Base-by-base conservation (phyloP, 2,113 vertebrate genomes). In the Cavia porcellus region DNA sequence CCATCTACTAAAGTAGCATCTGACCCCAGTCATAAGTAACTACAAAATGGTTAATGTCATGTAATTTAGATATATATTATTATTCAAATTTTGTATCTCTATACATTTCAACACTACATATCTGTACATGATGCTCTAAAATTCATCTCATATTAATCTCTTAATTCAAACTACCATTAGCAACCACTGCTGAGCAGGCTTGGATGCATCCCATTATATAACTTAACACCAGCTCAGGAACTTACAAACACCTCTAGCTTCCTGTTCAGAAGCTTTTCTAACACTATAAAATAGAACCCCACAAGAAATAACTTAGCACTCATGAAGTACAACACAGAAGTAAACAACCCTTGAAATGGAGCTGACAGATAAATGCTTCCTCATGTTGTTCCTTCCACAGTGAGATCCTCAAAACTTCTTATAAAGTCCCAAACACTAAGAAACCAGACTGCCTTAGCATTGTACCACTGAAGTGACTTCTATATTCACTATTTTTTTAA, bases 221-320 rank as follows among this genome's bases (percentile, higher is more conserved):
- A 90, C 19, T 22, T 47, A 86, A 87, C 68, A 90, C 25, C 88
- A 95, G 28, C 22, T 70, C 85, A 72, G 35, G 25, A 32, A 68
- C n/a, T 61, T n/a, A 70, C 20, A 38, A 57, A 79, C 7, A 50
- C 7, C 50, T 94, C 19, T 42, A 87, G 47, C 57, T 95, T 86
- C 88, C 81, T 79, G 32, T 50, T 32, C n/a, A 11, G 28, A 47
- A 24, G 62, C 50, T 81, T 92, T 81, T 35, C 66, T 90, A 68
- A 87, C 35, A 94, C 30, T 35, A 22, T 70, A 80, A 32, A 38
- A 35, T 55, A 35, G 47, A 91, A 87, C 38, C 62, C 42, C 30
- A 75, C n/a, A 75, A 80, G 55, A 96, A 94, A 62, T 62, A 89
- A 74, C 17, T 81, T 57, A 81, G 79, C 85, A 74, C 24, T 95